These are phyloP conservation scores for Grantiella picta DNA, from an alignment of 2,113 vertebrate genomes.

Conservation along the genomic window DNA sequence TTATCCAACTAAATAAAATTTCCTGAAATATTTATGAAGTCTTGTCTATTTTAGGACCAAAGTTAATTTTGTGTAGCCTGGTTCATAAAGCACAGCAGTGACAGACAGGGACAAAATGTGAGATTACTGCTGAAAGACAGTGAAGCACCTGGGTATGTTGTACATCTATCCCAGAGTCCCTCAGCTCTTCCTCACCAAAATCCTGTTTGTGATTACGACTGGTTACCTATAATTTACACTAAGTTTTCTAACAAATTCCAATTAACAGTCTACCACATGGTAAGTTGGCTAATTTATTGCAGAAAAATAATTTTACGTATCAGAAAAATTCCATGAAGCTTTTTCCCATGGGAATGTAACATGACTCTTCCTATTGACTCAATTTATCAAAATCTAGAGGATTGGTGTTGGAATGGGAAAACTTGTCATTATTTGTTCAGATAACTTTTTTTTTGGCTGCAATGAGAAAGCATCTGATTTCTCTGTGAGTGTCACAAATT, in stretches of 20 bases:
- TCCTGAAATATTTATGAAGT: not conserved
- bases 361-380: not conserved
- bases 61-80: not conserved
- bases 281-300: not conserved
- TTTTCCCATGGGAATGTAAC: not conserved
- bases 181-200: not conserved
- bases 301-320: not conserved
- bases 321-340: not conserved
- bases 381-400: not conserved
- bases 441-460: not conserved
- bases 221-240: not conserved
- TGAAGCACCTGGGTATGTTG: not conserved
- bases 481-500: not conserved
- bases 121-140: not conserved
- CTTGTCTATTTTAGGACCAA: not conserved
- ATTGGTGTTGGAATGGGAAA: slow-evolving; percentile 8
- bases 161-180: not conserved
- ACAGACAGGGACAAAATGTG: not conserved
- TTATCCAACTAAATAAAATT: not conserved
- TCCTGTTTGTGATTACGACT: not conserved
- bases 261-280: not conserved
- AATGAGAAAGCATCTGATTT: not conserved
- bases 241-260: not conserved
- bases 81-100: not conserved
- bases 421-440: not conserved